These are phyloP conservation scores for Xestoiulus laeticollis DNA, from an alignment of 2,888 invertebrate genomes.

Conservation along the genomic window DNA sequence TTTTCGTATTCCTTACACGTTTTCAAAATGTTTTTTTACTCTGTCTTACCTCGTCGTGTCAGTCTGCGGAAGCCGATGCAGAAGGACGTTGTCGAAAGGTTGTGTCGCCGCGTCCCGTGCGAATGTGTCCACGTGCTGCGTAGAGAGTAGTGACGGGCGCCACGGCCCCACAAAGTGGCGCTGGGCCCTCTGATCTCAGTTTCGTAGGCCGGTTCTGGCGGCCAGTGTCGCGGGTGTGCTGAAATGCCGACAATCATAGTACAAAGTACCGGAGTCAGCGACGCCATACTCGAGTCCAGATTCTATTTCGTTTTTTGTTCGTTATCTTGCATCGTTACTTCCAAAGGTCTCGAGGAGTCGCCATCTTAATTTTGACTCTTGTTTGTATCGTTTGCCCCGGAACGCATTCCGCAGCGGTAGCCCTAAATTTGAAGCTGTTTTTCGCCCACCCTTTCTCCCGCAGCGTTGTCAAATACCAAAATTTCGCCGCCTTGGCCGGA, in stretches of 20 bases:
- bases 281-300: background rate
- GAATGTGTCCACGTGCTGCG: background rate
- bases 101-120: background rate
- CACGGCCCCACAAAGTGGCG: background rate
- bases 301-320: background rate
- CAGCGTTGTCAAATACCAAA: background rate
- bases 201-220: background rate
- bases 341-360: background rate
- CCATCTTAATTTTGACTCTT: background rate
- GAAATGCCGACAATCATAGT: background rate
- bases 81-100: background rate
- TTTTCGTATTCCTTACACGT: background rate
- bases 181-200: slow-evolving; percentile 9
- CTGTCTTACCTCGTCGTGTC: background rate
- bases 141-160: background rate
- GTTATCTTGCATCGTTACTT: background rate
- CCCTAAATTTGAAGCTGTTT: background rate
- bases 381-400: background rate
- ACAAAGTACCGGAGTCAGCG: background rate
- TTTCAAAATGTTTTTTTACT: slow-evolving; percentile 25
- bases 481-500: background rate
- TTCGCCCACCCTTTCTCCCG: background rate
- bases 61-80: background rate
- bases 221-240: background rate
- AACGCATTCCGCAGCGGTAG: background rate